phyloP scores from a whole-genome alignment of 2,888 invertebrate genomes.

The Carpatolechia fugitivella region DNA sequence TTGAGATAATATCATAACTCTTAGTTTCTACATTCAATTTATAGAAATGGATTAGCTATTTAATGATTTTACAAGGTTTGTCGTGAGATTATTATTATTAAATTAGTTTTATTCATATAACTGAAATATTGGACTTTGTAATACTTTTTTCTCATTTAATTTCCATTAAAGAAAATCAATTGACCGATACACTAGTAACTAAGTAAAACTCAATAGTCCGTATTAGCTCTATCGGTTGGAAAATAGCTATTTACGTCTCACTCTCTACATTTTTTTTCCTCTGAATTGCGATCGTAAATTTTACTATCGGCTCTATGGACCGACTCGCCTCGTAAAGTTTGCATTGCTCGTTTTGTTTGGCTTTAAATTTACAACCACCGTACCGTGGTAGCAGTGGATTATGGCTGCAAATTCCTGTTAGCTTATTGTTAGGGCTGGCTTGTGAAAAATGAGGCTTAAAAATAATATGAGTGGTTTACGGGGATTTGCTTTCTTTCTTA shows the following conservation, averaged over 20 bases:
- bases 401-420: not conserved
- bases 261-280: conserved; percentile 31
- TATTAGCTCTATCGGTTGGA: conserved; percentile 41
- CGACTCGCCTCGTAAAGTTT: conserved; percentile 35
- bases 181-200: conserved; percentile 15
- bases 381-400: conserved; percentile 28
- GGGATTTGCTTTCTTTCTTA: not conserved
- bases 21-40: no score
- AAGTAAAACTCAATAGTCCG: conserved; percentile 23
- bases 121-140: no score
- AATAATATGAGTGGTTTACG: not conserved
- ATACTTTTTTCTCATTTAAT: not conserved
- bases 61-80: no score
- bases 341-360: conserved; percentile 42
- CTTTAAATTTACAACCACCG: conserved; percentile 31
- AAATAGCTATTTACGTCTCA: conserved; percentile 36
- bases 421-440: not conserved
- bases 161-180: conserved; percentile 5
- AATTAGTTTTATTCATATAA: no score
- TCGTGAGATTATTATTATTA: no score
- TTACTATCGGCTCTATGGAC: conserved; percentile 22
- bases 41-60: no score
- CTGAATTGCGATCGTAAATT: conserved; percentile 44
- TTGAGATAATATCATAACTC: no score
- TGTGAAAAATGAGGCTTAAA: not conserved